Conservation (phyloP, 2,888 invertebrate genomes). For the Lysandra bellargus region DNA sequence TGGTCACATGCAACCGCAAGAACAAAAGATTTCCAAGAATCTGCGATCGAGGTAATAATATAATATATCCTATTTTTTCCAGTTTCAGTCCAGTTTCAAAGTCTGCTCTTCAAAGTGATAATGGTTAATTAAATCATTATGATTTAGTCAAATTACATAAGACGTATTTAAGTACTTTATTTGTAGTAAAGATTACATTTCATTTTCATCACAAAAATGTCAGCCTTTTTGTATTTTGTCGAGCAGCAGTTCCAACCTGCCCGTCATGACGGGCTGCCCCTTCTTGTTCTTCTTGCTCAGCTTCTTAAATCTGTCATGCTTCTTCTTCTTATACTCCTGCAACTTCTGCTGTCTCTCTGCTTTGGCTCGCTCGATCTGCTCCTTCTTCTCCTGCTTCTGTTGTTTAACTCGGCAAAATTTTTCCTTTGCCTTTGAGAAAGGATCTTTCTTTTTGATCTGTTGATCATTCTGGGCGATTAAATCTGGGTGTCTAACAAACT, state of each 20-base stretch:
- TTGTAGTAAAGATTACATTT: background rate
- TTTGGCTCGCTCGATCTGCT: constrained; percentile 71
- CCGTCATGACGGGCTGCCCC: constrained; percentile 93
- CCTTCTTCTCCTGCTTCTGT: constrained; percentile 74
- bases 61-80: too few species aligned
- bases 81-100: too few species aligned
- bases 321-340: constrained; percentile 85
- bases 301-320: constrained; percentile 85
- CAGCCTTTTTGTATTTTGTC: constrained; percentile 71
- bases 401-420: constrained; percentile 78
- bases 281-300: constrained; percentile 88
- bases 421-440: constrained; percentile 76
- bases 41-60: too few species aligned
- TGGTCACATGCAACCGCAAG: too few species aligned
- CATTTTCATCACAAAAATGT: background rate
- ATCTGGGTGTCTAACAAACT: constrained; percentile 71
- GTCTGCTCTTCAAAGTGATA: background rate
- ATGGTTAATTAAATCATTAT: background rate
- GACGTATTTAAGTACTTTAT: background rate
- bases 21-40: too few species aligned
- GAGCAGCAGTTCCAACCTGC: constrained; percentile 87
- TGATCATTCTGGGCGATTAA: constrained; percentile 50
- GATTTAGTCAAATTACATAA: background rate
- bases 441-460: constrained; percentile 58
- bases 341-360: constrained; percentile 83